A percentile compares a stretch with the other conserved stretches of the same genome.
phyloP scores from a whole-genome alignment of 2,113 vertebrate genomes.

The Callocephalon fimbriatum region DNA sequence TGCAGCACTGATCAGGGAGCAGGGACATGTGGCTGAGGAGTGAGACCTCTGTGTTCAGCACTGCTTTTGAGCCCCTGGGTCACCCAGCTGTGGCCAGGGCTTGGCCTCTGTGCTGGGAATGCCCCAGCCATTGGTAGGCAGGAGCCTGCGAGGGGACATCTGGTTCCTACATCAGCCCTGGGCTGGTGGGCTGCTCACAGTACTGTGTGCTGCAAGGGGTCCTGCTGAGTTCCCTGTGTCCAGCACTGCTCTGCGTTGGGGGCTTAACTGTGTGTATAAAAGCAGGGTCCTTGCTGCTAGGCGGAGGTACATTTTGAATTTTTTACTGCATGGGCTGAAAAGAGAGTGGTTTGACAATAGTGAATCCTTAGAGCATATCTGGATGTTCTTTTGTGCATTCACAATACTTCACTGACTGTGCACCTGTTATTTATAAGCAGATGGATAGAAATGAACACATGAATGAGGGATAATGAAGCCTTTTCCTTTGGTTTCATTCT shows the following conservation, averaged over 20 bases:
- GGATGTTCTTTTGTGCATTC: background rate
- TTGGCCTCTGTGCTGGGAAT: accelerated
- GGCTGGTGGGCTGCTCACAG: background rate
- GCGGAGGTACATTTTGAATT: background rate
- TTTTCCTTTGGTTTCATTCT: background rate
- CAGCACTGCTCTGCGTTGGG: background rate
- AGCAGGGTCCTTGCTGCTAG: background rate
- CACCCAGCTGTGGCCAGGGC: background rate
- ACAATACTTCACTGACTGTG: background rate
- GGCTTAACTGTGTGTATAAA: background rate
- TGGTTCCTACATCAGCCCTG: background rate
- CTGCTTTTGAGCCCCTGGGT: background rate
- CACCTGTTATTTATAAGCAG: background rate
- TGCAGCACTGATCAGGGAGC: background rate
- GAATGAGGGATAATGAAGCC: background rate
- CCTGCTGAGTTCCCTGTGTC: background rate
- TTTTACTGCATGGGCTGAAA: background rate
- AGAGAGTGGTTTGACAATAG: background rate
- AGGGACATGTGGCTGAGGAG: background rate
- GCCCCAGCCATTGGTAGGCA: background rate
- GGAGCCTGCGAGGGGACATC: background rate
- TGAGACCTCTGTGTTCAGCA: background rate
- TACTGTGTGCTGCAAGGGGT: accelerated
- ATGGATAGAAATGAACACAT: background rate
- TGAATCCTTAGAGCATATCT: background rate